Percentiles rank a stretch among this genome's conserved stretches.
Evolutionary conservation across 1,140 invertebrate species (phyloP).

Genomic region (Heterodera carotae): DNA sequence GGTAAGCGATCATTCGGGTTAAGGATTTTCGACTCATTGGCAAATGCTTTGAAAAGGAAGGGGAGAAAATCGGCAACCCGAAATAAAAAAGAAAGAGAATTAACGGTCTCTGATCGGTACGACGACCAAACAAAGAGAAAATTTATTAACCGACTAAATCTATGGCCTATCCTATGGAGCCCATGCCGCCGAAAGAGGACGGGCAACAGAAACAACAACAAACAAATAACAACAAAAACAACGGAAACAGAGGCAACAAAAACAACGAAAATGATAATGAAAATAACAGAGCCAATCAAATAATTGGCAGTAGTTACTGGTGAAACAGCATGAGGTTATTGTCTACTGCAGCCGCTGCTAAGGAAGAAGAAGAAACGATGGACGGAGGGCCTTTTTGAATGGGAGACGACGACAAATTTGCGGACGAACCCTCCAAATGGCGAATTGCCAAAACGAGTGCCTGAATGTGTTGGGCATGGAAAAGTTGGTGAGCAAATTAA

Average conservation of each 20-base stretch:
- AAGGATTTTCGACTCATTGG: neutral
- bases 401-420: neutral
- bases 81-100: too few relatives aligned
- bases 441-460: constrained; percentile 29
- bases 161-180: neutral
- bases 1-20: neutral
- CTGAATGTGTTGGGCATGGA: constrained; percentile 4
- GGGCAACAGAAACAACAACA: too few relatives aligned
- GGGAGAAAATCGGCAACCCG: neutral
- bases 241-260: too few relatives aligned
- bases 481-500: too few relatives aligned
- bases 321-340: neutral
- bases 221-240: too few relatives aligned
- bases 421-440: constrained; percentile 14
- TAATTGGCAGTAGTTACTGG: neutral
- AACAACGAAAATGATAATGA: neutral
- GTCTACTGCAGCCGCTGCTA: too few relatives aligned
- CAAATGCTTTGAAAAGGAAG: neutral
- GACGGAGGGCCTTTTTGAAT: neutral
- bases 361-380: neutral
- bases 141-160: neutral
- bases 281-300: neutral
- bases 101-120: neutral
- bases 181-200: neutral
- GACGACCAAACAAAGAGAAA: too few relatives aligned